Evolutionary conservation across 2,113 vertebrate genomes (phyloP).

Genomic region (Calyptomena viridis): DNA sequence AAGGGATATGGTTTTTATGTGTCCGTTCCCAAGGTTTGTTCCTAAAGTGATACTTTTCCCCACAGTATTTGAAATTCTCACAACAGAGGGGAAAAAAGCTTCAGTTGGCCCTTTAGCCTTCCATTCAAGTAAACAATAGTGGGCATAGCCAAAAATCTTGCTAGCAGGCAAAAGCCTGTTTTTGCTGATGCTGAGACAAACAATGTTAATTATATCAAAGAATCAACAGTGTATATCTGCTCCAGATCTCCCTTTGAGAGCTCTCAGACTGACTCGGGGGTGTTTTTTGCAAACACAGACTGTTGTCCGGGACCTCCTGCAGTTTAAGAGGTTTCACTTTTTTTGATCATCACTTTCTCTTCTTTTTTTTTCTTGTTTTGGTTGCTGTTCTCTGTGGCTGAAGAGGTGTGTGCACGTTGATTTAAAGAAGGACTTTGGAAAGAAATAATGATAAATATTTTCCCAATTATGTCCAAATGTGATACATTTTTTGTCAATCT

Average conservation of each 20-base stretch:
- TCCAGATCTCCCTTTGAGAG: background rate
- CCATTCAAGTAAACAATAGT: constrained; percentile 1
- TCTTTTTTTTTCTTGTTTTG: background rate
- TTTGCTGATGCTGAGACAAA: constrained; percentile 19
- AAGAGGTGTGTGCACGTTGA: background rate
- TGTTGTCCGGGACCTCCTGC: background rate
- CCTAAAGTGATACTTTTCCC: background rate
- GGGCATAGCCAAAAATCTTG: background rate
- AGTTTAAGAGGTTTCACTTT: background rate
- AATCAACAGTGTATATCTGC: background rate
- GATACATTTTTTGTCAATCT: background rate
- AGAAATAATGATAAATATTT: constrained; percentile 8
- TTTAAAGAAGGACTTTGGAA: background rate
- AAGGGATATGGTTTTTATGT: background rate
- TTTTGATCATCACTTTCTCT: background rate
- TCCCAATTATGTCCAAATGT: background rate
- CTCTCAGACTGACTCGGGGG: background rate
- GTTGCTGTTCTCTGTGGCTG: background rate
- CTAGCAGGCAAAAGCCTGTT: constrained; percentile 9
- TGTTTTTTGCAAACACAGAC: background rate
- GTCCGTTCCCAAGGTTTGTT: background rate
- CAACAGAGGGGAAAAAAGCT: background rate
- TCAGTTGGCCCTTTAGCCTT: background rate
- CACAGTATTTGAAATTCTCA: background rate
- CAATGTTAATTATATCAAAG: background rate